These are phyloP conservation scores for Sylvilagus bachmani DNA, from an alignment of 2,113 vertebrate genomes.

Conservation along the genomic window DNA sequence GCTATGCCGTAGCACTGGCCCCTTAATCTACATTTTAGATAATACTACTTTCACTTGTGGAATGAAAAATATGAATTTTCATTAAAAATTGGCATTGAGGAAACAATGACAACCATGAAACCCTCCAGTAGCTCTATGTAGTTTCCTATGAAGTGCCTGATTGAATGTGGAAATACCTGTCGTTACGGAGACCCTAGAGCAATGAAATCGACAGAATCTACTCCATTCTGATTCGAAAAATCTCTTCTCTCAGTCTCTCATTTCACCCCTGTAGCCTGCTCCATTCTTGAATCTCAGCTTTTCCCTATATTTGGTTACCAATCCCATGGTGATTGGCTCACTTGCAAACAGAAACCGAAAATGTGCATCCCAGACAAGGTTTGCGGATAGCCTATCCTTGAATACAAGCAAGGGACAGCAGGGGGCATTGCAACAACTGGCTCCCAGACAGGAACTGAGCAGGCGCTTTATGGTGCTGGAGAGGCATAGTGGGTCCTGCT, in stretches of 20 bases:
- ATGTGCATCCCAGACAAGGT: too few relatives aligned
- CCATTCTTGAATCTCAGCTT: not conserved
- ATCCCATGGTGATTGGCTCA: too few relatives aligned
- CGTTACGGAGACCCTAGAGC: not conserved
- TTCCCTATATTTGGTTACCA: not conserved
- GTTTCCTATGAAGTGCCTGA: not conserved
- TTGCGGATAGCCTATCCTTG: too few relatives aligned
- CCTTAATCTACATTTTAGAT: constrained; percentile 30
- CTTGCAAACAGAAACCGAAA: too few relatives aligned
- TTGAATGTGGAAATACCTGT: not conserved
- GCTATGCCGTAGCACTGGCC: too few relatives aligned
- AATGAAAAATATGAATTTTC: not conserved
- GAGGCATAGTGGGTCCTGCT: too few relatives aligned
- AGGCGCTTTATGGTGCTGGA: too few relatives aligned
- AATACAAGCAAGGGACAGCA: too few relatives aligned
- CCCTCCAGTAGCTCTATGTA: not conserved
- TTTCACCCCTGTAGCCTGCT: not conserved
- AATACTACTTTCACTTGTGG: constrained; percentile 29
- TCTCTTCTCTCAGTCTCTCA: not conserved
- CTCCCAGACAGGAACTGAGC: too few relatives aligned
- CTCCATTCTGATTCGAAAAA: not conserved
- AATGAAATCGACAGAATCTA: not conserved
- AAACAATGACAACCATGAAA: not conserved
- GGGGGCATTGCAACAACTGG: too few relatives aligned
- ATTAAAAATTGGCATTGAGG: not conserved